Percentiles rank a stretch among this genome's conserved stretches.
Conservation (phyloP, 2,113 vertebrate species). For the Bagarius yarrelli region DNA sequence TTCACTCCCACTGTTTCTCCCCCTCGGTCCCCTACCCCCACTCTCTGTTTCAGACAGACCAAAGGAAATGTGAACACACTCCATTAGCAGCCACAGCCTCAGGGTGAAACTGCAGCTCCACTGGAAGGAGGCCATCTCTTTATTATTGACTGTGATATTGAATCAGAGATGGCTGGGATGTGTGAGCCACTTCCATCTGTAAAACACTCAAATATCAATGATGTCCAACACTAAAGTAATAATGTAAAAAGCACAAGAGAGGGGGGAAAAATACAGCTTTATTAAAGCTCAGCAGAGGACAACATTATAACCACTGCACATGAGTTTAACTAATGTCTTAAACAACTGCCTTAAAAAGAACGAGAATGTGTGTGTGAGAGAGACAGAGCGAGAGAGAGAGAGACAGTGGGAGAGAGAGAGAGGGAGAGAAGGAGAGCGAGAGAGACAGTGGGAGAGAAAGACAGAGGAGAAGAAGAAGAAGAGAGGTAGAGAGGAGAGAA, state of each 20-base stretch:
- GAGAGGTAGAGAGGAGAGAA: no score
- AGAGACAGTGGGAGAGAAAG: neutral
- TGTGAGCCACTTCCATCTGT: slow-evolving; percentile 20
- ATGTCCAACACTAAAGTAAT: neutral
- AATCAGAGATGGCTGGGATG: slow-evolving; percentile 34
- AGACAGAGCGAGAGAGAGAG: no score
- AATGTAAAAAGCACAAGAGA: neutral
- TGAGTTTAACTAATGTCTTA: neutral
- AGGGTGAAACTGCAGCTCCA: slow-evolving; percentile 22
- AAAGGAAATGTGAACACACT: slow-evolving; percentile 14
- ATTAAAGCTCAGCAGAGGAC: neutral
- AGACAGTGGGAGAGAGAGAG: neutral
- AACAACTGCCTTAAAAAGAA: neutral
- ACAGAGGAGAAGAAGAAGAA: no score
- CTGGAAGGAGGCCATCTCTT: slow-evolving; percentile 17
- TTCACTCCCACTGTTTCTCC: neutral
- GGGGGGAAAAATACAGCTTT: neutral
- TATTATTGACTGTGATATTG: slow-evolving; percentile 32
- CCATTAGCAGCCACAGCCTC: slow-evolving; percentile 24
- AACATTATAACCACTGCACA: neutral
- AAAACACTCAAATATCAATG: slow-evolving; percentile 6
- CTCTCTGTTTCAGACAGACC: slow-evolving; percentile 24
- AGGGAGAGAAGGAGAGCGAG: neutral
- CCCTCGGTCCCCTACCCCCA: neutral
- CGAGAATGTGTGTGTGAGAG: neutral